Conservation (phyloP, 2,888 invertebrate species). For the Pandemis corylana region DNA sequence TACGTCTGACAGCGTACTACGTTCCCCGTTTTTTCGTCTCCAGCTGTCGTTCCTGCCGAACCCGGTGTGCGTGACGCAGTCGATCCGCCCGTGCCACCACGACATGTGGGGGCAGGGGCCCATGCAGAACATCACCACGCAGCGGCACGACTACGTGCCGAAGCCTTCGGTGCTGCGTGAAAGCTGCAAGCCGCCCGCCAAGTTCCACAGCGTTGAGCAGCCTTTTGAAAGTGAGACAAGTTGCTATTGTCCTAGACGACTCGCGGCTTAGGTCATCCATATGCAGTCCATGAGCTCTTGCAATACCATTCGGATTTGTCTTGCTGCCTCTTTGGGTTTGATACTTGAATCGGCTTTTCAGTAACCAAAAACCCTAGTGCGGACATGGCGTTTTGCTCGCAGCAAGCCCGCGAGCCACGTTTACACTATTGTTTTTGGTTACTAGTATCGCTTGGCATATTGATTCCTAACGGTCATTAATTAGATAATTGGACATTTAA, state of each 20-base stretch:
- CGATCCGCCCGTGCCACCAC: conserved; percentile 87
- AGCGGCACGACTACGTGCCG: conserved; percentile 90
- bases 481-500: too few species aligned
- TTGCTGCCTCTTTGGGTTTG: too few species aligned
- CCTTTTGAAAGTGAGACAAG: conserved; percentile 75
- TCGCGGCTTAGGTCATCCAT: not conserved
- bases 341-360: too few species aligned
- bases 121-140: conserved; percentile 90
- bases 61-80: conserved; percentile 82
- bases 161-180: conserved; percentile 84
- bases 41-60: conserved; percentile 86
- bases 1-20: too few species aligned
- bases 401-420: too few species aligned
- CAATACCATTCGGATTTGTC: too few species aligned
- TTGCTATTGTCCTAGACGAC: not conserved
- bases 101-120: conserved; percentile 87
- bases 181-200: conserved; percentile 70
- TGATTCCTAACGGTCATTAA: too few species aligned
- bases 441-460: too few species aligned
- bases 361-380: too few species aligned
- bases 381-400: too few species aligned
- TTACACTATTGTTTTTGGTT: too few species aligned
- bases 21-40: not conserved
- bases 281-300: not conserved
- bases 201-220: conserved; percentile 67